These are phyloP conservation scores for Myiozetetes cayanensis DNA, from an alignment of 2,113 vertebrate genomes.

Conservation along the genomic window DNA sequence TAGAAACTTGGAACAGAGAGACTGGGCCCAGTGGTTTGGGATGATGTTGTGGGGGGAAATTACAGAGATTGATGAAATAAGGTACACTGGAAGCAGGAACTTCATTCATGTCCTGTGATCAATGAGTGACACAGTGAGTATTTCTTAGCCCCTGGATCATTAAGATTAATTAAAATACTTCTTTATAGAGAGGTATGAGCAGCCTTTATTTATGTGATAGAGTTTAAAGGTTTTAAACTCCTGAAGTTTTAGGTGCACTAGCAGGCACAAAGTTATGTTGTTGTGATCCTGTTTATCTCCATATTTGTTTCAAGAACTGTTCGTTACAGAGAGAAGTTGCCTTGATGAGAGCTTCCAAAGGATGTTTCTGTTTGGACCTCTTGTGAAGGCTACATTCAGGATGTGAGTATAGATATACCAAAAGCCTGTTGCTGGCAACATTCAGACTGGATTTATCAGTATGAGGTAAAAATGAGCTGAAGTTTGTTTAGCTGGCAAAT, in stretches of 20 bases:
- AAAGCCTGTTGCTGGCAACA: not conserved
- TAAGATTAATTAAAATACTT: not conserved
- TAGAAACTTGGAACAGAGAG: not conserved
- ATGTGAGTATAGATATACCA: not conserved
- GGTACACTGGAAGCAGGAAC: not conserved
- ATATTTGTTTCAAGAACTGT: not conserved
- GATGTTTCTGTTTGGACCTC: not conserved
- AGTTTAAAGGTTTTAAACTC: not conserved
- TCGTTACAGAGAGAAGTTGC: not conserved
- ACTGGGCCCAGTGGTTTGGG: not conserved
- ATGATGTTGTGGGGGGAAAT: not conserved
- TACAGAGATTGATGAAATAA: not conserved
- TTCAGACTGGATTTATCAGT: not conserved
- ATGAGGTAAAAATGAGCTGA: not conserved
- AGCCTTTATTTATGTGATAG: not conserved
- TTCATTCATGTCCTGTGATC: not conserved
- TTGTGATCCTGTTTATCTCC: not conserved
- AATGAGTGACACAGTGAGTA: not conserved
- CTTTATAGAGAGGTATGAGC: not conserved
- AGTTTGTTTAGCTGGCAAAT: not conserved
- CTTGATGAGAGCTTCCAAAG: not conserved
- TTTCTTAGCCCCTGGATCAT: not conserved
- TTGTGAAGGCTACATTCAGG: not conserved
- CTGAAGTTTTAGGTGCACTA: not conserved
- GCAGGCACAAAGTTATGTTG: not conserved